Conservation (phyloP, 2,888 invertebrate genomes). For the Macroteleia sp. region DNA sequence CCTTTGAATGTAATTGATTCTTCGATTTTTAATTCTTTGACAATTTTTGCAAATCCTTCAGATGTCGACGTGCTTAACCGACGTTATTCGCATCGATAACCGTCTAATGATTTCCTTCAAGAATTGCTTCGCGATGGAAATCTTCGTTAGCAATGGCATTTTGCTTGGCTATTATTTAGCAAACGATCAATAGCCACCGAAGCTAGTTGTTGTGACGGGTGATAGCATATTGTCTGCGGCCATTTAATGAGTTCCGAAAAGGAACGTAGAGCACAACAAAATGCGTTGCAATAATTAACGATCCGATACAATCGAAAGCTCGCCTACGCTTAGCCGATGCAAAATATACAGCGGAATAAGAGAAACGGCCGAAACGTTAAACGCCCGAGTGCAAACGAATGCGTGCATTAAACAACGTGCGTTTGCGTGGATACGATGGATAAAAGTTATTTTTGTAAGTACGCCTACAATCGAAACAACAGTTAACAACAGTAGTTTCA, state of each 20-base stretch:
- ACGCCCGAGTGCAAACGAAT: no score
- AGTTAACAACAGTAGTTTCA: no score
- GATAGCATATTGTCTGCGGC: conserved; percentile 1
- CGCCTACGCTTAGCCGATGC: conserved; percentile 21
- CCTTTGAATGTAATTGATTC: conserved; percentile 24
- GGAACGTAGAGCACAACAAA: conserved; percentile 32
- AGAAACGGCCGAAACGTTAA: conserved; percentile 52
- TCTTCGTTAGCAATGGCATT: conserved; percentile 18
- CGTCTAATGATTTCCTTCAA: conserved; percentile 26
- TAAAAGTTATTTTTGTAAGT: no score
- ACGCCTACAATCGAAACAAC: no score
- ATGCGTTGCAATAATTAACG: conserved; percentile 34
- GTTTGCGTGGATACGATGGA: no score
- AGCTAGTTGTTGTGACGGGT: background rate
- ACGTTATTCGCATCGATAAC: background rate
- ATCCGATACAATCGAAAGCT: conserved; percentile 36
- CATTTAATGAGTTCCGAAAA: conserved; percentile 23
- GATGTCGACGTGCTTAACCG: no score
- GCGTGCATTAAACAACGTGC: no score
- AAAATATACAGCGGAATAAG: conserved; percentile 25
- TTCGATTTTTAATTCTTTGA: conserved; percentile 15
- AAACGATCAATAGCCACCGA: conserved; percentile 23
- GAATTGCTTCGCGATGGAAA: background rate
- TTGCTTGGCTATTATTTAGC: background rate
- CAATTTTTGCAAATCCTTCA: background rate